Conservation (phyloP, 2,888 invertebrate species). For the Gari tellinella region DNA sequence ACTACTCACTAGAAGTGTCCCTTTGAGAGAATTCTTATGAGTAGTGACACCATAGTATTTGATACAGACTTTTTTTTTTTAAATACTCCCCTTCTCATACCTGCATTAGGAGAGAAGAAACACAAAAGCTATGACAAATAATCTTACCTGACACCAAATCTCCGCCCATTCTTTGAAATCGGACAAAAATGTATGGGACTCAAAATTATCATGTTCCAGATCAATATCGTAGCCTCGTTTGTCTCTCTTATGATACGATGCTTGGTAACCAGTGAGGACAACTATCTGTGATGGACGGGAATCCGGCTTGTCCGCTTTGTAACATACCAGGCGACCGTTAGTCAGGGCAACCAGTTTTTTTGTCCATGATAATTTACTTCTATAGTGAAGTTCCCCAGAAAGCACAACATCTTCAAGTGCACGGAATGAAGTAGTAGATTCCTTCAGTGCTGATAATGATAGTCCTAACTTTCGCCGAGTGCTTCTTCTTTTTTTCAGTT, state of each 20-base stretch:
- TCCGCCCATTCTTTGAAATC: slow-evolving; percentile 79
- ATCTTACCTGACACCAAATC: slow-evolving; percentile 79
- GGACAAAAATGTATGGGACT: slow-evolving; percentile 74
- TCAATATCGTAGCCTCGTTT: slow-evolving; percentile 75
- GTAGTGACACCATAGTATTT: no score
- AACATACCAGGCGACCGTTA: slow-evolving; percentile 72
- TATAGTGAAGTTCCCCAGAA: slow-evolving; percentile 77
- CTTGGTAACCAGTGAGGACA: slow-evolving; percentile 72
- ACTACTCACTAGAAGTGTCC: no score
- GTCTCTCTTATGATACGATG: slow-evolving; percentile 71
- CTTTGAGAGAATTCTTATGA: no score
- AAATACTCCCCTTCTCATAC: no score
- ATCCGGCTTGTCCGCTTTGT: slow-evolving; percentile 76
- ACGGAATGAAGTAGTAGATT: slow-evolving; percentile 69
- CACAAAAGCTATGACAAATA: no score
- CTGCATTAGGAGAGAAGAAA: no score
- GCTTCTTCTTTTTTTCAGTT: slow-evolving; percentile 64
- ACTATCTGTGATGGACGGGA: slow-evolving; percentile 73
- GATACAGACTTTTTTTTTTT: no score
- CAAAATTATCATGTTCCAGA: slow-evolving; percentile 73
- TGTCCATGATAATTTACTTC: slow-evolving; percentile 78
- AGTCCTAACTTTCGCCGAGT: slow-evolving; percentile 59
- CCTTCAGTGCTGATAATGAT: slow-evolving; percentile 66
- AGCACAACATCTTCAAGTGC: slow-evolving; percentile 70
- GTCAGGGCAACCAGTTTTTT: slow-evolving; percentile 75